These are phyloP conservation scores for Sarcophilus harrisii DNA, from an alignment of 2,797 vertebrate species.

Conservation along the genomic window DNA sequence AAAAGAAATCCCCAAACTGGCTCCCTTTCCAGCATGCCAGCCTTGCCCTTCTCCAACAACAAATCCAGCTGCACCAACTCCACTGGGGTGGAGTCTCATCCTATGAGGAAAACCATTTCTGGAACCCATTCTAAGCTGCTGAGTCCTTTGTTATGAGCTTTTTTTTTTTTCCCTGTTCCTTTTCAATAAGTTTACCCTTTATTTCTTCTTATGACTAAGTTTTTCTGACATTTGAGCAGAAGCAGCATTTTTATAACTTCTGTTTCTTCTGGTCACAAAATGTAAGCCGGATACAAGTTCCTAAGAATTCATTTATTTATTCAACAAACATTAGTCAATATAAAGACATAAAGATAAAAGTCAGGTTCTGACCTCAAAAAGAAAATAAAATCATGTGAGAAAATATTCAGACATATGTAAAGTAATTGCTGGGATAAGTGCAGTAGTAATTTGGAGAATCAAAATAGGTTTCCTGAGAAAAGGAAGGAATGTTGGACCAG, in stretches of 20 bases:
- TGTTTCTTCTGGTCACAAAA: neutral
- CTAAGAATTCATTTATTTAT: neutral
- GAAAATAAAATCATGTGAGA: neutral
- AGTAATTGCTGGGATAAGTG: neutral
- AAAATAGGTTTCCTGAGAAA: neutral
- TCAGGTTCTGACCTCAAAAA: neutral
- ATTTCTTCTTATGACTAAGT: neutral
- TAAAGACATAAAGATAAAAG: neutral
- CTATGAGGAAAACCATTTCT: neutral
- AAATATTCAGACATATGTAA: neutral
- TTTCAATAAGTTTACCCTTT: neutral
- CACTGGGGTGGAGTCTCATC: neutral
- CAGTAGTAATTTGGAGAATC: neutral
- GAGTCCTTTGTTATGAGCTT: neutral
- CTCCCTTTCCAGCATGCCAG: neutral
- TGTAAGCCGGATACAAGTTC: neutral
- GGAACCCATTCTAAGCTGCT: neutral
- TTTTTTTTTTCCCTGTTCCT: neutral
- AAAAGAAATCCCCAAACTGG: neutral
- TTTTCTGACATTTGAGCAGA: neutral
- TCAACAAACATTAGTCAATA: neutral
- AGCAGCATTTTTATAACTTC: neutral
- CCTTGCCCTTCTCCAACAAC: neutral
- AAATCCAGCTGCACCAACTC: neutral
- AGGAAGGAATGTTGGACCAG: neutral